These are phyloP conservation scores for Drosophila neutralis DNA, from an alignment of 2,888 invertebrate genomes.

Conservation along the genomic window DNA sequence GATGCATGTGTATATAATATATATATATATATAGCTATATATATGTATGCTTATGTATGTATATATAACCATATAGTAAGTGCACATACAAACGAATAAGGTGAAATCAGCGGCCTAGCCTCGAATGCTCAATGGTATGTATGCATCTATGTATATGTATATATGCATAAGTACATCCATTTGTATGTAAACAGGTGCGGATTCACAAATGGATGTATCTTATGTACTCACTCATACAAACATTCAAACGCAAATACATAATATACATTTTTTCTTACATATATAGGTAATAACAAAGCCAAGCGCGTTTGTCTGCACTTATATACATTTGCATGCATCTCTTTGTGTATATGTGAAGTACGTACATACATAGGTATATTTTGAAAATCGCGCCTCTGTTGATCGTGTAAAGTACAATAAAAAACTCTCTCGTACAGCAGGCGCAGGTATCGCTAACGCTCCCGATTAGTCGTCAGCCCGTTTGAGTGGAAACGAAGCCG, in stretches of 20 bases:
- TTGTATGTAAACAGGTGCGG: background rate
- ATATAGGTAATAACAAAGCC: conserved; percentile 1
- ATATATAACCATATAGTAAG: background rate
- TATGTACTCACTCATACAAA: background rate
- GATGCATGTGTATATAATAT: background rate
- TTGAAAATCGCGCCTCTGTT: conserved; percentile 38
- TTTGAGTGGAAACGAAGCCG: conserved; percentile 67
- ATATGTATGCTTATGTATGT: background rate
- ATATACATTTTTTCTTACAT: background rate
- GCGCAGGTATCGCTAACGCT: conserved; percentile 33
- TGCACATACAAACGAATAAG: background rate
- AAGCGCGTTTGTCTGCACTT: conserved; percentile 8
- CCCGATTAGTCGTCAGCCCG: conserved; percentile 62
- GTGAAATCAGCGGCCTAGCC: background rate
- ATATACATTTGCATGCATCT: background rate
- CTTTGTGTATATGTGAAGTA: conserved; percentile 3
- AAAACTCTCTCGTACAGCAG: conserved; percentile 33
- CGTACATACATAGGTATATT: background rate
- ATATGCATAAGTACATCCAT: background rate
- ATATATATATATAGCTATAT: background rate
- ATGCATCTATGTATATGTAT: background rate
- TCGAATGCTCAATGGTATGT: background rate
- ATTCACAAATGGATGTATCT: conserved; percentile 1
- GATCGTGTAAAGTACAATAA: conserved; percentile 36
- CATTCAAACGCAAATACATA: background rate